Conservation (phyloP, 1,140 invertebrate species). For the Phocides pigmalion region DNA sequence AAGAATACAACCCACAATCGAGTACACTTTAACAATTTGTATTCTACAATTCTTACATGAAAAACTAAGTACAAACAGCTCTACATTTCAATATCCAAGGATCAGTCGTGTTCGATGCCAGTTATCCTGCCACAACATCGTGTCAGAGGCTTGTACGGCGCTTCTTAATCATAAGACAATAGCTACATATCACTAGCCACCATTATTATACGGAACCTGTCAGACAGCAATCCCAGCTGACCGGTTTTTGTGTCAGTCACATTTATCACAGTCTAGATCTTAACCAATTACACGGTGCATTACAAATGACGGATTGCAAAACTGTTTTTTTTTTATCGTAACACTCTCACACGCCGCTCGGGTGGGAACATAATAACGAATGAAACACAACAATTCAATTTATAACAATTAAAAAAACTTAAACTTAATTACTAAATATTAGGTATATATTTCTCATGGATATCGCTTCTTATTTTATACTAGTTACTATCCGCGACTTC, state of each 20-base stretch:
- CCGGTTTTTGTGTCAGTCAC: conserved; percentile 16
- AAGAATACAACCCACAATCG: too few relatives aligned
- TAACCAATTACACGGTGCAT: conserved; percentile 25
- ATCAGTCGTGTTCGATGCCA: too few relatives aligned
- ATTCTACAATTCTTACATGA: too few relatives aligned
- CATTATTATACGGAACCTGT: conserved; percentile 7
- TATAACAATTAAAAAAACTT: too few relatives aligned
- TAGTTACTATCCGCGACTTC: too few relatives aligned
- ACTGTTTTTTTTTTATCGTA: background rate
- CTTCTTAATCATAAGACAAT: background rate
- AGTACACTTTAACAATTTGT: too few relatives aligned
- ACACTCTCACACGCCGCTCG: conserved; percentile 14
- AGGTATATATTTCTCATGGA: too few relatives aligned
- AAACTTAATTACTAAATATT: too few relatives aligned
- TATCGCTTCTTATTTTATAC: too few relatives aligned
- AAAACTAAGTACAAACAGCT: too few relatives aligned
- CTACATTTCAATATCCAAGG: too few relatives aligned
- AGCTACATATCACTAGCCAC: background rate
- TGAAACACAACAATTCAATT: too few relatives aligned
- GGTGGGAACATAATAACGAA: background rate
- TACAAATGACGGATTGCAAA: conserved; percentile 22
- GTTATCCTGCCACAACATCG: background rate
- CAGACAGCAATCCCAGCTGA: conserved; percentile 2
- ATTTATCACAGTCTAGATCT: conserved; percentile 24
- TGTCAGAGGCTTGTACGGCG: background rate